These are phyloP conservation scores for Seriola dumerili DNA, from an alignment of 2,113 vertebrate genomes.

Conservation along the genomic window DNA sequence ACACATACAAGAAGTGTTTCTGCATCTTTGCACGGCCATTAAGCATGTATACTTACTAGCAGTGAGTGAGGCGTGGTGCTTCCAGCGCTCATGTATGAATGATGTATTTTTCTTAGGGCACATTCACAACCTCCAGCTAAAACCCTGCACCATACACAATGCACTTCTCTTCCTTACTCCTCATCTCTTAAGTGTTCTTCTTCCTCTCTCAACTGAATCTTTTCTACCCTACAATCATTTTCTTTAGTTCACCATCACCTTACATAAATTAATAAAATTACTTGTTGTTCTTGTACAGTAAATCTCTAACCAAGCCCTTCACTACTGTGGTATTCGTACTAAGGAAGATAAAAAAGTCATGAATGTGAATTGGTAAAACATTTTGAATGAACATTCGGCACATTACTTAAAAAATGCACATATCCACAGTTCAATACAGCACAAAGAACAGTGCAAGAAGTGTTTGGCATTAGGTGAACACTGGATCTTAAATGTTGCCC, in stretches of 20 bases:
- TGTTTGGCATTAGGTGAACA: not conserved
- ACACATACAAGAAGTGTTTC: constrained; percentile 19
- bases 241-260: not conserved
- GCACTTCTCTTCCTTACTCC: constrained; percentile 7
- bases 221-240: not conserved
- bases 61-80: constrained; percentile 44
- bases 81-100: constrained; percentile 46
- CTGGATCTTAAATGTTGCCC: not conserved
- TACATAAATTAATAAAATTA: not conserved
- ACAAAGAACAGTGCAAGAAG: not conserved
- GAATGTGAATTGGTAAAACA: not conserved
- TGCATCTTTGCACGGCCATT: constrained; percentile 35
- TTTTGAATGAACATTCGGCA: not conserved
- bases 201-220: not conserved
- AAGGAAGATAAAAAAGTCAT: not conserved
- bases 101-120: constrained; percentile 52
- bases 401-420: not conserved
- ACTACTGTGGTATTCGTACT: not conserved
- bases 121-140: constrained; percentile 30
- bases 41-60: constrained; percentile 49
- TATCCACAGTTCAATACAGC: not conserved
- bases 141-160: not conserved
- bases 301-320: not conserved
- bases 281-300: not conserved
- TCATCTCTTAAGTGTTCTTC: not conserved